These are phyloP conservation scores for Ferdinandea cuprea DNA, from an alignment of 2,888 invertebrate species.

Conservation along the genomic window DNA sequence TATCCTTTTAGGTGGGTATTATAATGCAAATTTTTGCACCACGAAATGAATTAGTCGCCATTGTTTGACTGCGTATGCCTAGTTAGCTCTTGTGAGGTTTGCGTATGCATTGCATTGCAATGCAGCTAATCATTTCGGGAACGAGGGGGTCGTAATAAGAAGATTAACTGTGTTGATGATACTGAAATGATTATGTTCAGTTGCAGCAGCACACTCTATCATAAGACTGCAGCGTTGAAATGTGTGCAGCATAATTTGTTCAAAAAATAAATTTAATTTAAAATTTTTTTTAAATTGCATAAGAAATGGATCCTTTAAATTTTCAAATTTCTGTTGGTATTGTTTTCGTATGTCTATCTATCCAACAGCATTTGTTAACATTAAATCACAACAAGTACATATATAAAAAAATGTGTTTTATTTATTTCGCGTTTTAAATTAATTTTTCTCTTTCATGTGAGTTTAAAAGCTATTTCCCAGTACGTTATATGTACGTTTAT, in stretches of 20 bases:
- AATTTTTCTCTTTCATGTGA: too few species aligned
- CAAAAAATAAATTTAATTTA: neutral
- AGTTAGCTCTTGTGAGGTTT: neutral
- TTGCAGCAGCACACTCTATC: conserved; percentile 14
- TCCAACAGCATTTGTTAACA: too few species aligned
- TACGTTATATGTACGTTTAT: too few species aligned
- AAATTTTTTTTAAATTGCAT: neutral
- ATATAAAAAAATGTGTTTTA: too few species aligned
- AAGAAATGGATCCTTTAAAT: too few species aligned
- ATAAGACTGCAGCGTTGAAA: conserved; percentile 1
- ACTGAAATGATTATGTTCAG: conserved; percentile 16
- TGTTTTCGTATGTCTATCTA: too few species aligned
- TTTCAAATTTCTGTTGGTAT: too few species aligned
- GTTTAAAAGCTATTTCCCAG: too few species aligned
- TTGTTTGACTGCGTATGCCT: conserved; percentile 7
- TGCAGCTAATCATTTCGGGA: neutral
- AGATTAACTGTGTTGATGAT: conserved; percentile 42
- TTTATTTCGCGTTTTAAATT: too few species aligned
- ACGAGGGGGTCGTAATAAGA: conserved; percentile 37
- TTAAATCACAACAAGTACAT: too few species aligned
- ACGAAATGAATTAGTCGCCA: conserved; percentile 12
- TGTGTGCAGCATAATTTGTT: neutral
- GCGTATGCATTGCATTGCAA: conserved; percentile 1
- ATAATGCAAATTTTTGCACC: conserved; percentile 47
- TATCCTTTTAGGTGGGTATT: conserved; percentile 35